A percentile compares a stretch with the other conserved stretches of the same genome.
phyloP scores from a whole-genome alignment of 2,113 vertebrate species.

The Sterrhoptilus dennistouni region DNA sequence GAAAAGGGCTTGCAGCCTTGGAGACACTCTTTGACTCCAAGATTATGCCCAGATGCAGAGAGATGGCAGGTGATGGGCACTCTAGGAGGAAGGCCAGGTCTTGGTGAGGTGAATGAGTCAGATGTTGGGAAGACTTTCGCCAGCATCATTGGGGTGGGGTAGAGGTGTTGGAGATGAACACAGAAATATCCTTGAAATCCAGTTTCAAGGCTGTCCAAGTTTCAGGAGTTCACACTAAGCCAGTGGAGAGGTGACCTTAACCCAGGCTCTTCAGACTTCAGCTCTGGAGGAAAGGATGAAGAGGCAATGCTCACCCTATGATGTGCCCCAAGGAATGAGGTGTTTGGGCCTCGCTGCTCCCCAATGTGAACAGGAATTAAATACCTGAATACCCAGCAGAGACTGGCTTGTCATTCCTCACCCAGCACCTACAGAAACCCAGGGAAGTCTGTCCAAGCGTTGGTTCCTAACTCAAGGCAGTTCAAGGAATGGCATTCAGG shows the following conservation, averaged over 20 bases:
- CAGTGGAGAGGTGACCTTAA: background rate
- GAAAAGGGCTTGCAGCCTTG: background rate
- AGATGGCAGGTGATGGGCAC: background rate
- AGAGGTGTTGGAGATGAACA: background rate
- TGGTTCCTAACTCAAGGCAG: background rate
- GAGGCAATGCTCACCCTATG: fast-evolving
- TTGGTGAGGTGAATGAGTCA: background rate
- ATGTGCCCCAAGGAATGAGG: background rate
- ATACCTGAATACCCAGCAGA: background rate
- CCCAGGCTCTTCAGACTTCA: background rate
- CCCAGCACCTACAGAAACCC: background rate
- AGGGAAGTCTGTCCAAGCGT: background rate
- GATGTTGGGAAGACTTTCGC: background rate
- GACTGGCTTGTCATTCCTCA: background rate
- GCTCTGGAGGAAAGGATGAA: background rate
- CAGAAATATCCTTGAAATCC: background rate
- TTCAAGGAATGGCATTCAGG: conserved; percentile 17
- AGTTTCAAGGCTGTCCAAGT: background rate
- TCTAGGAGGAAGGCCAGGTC: background rate
- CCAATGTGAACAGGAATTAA: background rate
- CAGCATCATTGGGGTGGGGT: background rate
- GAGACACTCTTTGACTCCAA: background rate
- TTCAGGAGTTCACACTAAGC: background rate
- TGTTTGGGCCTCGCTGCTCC: fast-evolving
- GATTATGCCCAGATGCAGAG: background rate